Percentiles rank a stretch among this genome's conserved stretches.
Evolutionary conservation across 2,888 invertebrate species (phyloP).

Genomic region (Acholoe squamosa): DNA sequence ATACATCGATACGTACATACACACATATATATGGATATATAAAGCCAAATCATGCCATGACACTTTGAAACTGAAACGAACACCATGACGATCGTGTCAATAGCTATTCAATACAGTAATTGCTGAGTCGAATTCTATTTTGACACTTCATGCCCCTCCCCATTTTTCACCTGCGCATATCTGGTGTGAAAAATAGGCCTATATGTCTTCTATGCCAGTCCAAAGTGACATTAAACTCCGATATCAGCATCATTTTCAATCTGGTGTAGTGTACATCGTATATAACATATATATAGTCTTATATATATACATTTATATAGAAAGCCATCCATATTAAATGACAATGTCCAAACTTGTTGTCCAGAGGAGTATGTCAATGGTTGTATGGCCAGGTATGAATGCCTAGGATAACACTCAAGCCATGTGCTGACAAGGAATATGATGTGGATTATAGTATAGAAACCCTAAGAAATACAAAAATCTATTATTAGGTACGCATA

Average conservation of each 20-base stretch:
- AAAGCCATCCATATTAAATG: conserved; percentile 61
- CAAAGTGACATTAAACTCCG: conserved; percentile 26
- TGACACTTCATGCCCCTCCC: not conserved
- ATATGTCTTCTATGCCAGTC: conserved; percentile 44
- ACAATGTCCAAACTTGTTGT: conserved; percentile 58
- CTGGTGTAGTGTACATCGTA: conserved; percentile 58
- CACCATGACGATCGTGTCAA: conserved; percentile 12
- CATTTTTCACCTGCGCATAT: conserved; percentile 7
- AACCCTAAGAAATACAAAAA: conserved; percentile 61
- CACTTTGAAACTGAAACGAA: conserved; percentile 36
- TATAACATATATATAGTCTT: conserved; percentile 55
- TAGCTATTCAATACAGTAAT: conserved; percentile 41
- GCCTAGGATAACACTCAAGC: conserved; percentile 57
- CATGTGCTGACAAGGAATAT: conserved; percentile 25
- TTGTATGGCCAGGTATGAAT: conserved; percentile 44
- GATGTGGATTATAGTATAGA: conserved; percentile 43
- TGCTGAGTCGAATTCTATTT: conserved; percentile 23
- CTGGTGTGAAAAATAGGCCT: conserved; percentile 39
- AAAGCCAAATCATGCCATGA: conserved; percentile 51
- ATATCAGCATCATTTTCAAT: conserved; percentile 12
- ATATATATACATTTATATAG: conserved; percentile 54
- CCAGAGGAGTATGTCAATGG: conserved; percentile 43
- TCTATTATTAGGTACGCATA: conserved; percentile 50
- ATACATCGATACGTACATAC: not conserved
- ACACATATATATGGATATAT: not conserved